phyloP scores from a whole-genome alignment of 1,140 invertebrate genomes.

The Drosophila funebris region DNA sequence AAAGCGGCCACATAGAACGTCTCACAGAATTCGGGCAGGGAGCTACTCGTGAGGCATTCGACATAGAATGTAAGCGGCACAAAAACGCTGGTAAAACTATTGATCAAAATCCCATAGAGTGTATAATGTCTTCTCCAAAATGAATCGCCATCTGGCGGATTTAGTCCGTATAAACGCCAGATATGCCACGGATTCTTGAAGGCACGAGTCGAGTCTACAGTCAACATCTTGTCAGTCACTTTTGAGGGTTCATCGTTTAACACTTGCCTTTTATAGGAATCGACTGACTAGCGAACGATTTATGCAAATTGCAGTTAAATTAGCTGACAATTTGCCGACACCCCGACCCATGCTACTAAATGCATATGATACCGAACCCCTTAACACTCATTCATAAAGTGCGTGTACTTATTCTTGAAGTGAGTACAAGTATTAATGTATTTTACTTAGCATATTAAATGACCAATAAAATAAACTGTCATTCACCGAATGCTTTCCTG shows the following conservation, averaged over 20 bases:
- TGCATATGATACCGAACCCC: not conserved
- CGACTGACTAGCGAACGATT: conserved; percentile 12
- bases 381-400: conserved; percentile 3
- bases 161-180: conserved; percentile 46
- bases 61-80: conserved; percentile 20
- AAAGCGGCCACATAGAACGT: conserved; percentile 36
- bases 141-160: conserved; percentile 13
- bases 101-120: conserved; percentile 27
- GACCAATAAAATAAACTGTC: conserved; percentile 8
- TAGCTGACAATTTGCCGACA: not conserved
- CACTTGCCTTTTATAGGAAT: conserved; percentile 49
- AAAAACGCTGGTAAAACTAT: not conserved
- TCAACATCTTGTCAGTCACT: not conserved
- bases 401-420: not conserved
- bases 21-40: conserved; percentile 56
- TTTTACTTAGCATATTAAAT: conserved; percentile 1
- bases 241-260: not conserved
- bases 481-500: not conserved
- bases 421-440: not conserved
- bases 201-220: conserved; percentile 47
- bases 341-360: conserved; percentile 8
- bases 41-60: conserved; percentile 7
- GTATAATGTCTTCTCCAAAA: conserved; percentile 44
- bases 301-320: conserved; percentile 66
- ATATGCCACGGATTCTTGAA: conserved; percentile 53